These are phyloP conservation scores for Drosophila mayri DNA, from an alignment of 1,140 invertebrate genomes.

Conservation along the genomic window DNA sequence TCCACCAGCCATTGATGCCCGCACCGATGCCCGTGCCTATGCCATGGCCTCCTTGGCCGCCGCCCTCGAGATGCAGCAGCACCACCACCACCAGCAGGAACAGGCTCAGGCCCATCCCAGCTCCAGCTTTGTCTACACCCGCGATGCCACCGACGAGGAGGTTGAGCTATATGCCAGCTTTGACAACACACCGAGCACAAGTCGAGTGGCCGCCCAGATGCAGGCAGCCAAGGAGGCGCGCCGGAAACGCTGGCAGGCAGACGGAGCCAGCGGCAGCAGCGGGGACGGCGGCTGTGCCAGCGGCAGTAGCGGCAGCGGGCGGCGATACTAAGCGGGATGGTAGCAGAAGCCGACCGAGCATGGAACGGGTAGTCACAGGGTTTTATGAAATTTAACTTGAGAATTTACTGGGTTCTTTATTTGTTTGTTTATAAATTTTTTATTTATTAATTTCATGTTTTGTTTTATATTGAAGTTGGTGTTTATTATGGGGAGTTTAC, in stretches of 20 bases:
- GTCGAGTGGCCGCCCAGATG: slow-evolving; percentile 81
- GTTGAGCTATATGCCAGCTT: slow-evolving; percentile 80
- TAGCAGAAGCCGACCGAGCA: neutral
- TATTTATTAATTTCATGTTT: neutral
- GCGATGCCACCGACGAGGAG: slow-evolving; percentile 76
- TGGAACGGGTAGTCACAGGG: neutral
- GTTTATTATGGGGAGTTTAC: neutral
- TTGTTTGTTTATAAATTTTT: neutral
- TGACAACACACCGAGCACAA: slow-evolving; percentile 72
- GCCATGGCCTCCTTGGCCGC: slow-evolving; percentile 74
- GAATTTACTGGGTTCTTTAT: neutral
- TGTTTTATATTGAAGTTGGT: neutral
- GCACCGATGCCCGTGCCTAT: slow-evolving; percentile 66
- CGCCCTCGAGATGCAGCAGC: slow-evolving; percentile 66
- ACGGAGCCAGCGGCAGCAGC: slow-evolving; percentile 78
- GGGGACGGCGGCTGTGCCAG: slow-evolving; percentile 64
- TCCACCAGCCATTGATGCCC: slow-evolving; percentile 50
- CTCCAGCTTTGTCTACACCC: slow-evolving; percentile 14
- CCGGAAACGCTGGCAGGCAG: slow-evolving; percentile 73
- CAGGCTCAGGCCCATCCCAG: slow-evolving; percentile 4
- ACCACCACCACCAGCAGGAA: neutral
- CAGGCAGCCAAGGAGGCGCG: slow-evolving; percentile 78
- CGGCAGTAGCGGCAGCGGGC: slow-evolving; percentile 63
- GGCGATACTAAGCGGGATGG: slow-evolving; percentile 54
- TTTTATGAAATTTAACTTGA: neutral